phyloP scores from a whole-genome alignment of 1,140 invertebrate species.

The Rhynchophorus ferrugineus region DNA sequence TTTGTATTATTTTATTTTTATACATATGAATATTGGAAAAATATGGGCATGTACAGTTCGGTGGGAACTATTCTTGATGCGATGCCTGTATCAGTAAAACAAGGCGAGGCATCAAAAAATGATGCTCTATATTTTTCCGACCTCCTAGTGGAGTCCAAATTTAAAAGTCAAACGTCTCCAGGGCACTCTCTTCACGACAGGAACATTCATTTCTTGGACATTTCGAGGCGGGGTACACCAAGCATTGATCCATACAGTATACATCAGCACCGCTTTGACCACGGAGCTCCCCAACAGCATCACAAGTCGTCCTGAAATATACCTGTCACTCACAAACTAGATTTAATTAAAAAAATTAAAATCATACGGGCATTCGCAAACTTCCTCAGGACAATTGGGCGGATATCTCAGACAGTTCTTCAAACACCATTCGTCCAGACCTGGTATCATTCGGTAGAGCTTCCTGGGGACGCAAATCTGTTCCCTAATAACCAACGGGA shows the following conservation, averaged over 20 bases:
- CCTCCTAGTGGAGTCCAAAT: no score
- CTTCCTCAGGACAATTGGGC: conserved; percentile 66
- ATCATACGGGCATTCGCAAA: conserved; percentile 78
- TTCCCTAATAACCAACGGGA: conserved; percentile 64
- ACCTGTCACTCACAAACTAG: neutral
- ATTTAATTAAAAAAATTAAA: conserved; percentile 5
- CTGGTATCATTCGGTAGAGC: conserved; percentile 55
- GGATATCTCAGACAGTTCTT: conserved; percentile 77
- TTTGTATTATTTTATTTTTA: no score
- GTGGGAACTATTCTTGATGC: no score
- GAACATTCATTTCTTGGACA: conserved; percentile 65
- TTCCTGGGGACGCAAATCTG: conserved; percentile 64
- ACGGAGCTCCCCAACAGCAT: conserved; percentile 66
- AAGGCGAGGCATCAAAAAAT: no score
- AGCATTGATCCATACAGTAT: conserved; percentile 76
- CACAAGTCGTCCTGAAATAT: conserved; percentile 58
- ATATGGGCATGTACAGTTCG: no score
- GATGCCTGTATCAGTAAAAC: no score
- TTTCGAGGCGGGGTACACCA: conserved; percentile 57
- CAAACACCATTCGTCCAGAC: conserved; percentile 75
- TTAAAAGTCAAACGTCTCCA: neutral
- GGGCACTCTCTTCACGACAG: conserved; percentile 50
- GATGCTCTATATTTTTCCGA: no score
- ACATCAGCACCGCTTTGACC: conserved; percentile 65
- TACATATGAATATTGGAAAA: no score